Conservation (phyloP, 2,797 vertebrate species). For the Fistularia commersonii region DNA sequence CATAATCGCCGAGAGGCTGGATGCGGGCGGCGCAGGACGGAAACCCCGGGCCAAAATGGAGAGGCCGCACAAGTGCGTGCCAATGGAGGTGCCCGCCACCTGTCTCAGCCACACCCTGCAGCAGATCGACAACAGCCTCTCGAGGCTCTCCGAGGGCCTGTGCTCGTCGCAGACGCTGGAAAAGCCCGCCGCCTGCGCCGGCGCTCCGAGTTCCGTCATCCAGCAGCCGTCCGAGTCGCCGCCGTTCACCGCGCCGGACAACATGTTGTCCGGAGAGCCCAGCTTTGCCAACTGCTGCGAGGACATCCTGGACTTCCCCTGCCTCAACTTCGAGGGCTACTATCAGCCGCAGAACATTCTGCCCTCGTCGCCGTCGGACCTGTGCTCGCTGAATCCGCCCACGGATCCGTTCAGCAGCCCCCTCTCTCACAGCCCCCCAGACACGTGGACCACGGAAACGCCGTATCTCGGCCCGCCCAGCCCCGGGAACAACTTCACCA, state of each 20-base stretch:
- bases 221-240: constrained; percentile 72
- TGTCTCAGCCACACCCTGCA: constrained; percentile 77
- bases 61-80: constrained; percentile 47
- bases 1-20: constrained; percentile 40
- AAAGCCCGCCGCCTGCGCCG: constrained; percentile 46
- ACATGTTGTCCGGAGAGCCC: constrained; percentile 70
- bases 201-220: constrained; percentile 58
- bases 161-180: constrained; percentile 72
- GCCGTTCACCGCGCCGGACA: constrained; percentile 64
- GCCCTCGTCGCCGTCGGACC: constrained; percentile 71
- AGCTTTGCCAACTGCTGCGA: constrained; percentile 77
- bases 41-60: constrained; percentile 61
- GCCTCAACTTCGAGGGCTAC: constrained; percentile 79
- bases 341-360: constrained; percentile 76
- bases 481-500: constrained; percentile 73
- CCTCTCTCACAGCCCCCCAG: constrained; percentile 78
- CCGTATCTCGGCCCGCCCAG: constrained; percentile 79
- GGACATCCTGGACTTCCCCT: constrained; percentile 78
- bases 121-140: constrained; percentile 79
- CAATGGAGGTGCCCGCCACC: constrained; percentile 51
- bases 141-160: constrained; percentile 72
- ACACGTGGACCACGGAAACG: constrained; percentile 76
- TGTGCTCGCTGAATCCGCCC: constrained; percentile 75
- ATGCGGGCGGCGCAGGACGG: constrained; percentile 48
- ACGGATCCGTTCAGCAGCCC: constrained; percentile 79